These are phyloP conservation scores for Latrodectus hesperus DNA, from an alignment of 2,888 invertebrate species.

Conservation along the genomic window DNA sequence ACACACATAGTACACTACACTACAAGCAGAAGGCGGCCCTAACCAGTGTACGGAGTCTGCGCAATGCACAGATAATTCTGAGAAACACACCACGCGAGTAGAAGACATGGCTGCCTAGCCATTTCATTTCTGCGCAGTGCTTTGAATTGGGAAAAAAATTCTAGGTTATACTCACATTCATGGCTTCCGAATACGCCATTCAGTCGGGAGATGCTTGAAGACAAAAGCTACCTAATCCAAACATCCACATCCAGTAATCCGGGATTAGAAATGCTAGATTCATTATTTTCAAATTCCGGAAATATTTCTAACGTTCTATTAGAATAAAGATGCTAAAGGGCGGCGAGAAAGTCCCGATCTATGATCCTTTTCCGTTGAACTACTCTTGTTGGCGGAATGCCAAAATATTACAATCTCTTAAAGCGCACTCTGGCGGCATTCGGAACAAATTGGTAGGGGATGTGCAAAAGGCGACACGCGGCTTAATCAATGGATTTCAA, in stretches of 20 bases:
- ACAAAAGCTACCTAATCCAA: too few species aligned
- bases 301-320: too few species aligned
- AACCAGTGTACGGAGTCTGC: conserved; percentile 26
- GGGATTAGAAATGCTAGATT: too few species aligned
- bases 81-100: conserved; percentile 44
- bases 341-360: not conserved
- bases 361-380: conserved; percentile 3
- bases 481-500: conserved; percentile 54
- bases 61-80: conserved; percentile 44
- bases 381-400: conserved; percentile 44
- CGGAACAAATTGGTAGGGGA: not conserved
- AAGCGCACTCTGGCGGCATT: conserved; percentile 2
- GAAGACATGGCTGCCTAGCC: conserved; percentile 16
- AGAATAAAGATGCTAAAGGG: not conserved
- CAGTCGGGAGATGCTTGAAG: too few species aligned
- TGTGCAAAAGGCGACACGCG: conserved; percentile 28
- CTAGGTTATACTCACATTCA: not conserved
- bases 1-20: not conserved
- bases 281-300: too few species aligned
- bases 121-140: conserved; percentile 54
- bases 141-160: not conserved
- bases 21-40: conserved; percentile 40
- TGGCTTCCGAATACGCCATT: not conserved
- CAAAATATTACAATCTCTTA: conserved; percentile 22
- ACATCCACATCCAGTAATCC: too few species aligned